These are phyloP conservation scores for Empidonax traillii DNA, from an alignment of 2,113 vertebrate genomes.

Conservation along the genomic window DNA sequence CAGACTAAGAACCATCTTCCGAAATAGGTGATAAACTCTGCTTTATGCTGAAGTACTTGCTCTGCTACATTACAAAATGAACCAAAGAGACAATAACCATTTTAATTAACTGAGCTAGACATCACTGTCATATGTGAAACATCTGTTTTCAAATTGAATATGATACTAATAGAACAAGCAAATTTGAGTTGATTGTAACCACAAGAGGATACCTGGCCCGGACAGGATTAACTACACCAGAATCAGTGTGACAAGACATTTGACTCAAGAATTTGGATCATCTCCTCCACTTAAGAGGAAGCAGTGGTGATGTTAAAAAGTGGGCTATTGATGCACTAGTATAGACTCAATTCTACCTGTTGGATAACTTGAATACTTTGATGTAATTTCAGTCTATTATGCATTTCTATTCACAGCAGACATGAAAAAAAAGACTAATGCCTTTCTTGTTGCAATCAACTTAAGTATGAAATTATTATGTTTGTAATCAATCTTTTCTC, in stretches of 20 bases:
- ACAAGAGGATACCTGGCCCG: not conserved
- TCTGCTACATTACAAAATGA: not conserved
- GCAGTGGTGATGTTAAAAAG: not conserved
- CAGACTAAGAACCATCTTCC: not conserved
- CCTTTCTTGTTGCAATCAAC: not conserved
- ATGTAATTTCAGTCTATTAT: not conserved
- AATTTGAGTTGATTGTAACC: not conserved
- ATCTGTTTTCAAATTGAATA: not conserved
- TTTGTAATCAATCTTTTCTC: conserved; percentile 1
- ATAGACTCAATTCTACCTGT: not conserved
- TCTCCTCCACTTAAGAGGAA: not conserved
- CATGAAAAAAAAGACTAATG: not conserved
- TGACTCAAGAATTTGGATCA: not conserved
- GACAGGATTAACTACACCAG: not conserved
- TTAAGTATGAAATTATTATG: not conserved
- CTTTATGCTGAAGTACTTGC: not conserved
- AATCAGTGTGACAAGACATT: not conserved
- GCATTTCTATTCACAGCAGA: not conserved
- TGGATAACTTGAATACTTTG: not conserved
- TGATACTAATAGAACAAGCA: not conserved
- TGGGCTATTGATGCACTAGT: not conserved
- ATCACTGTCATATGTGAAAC: not conserved
- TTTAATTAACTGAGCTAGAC: not conserved
- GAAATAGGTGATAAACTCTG: not conserved
- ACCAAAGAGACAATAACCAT: not conserved